Base-by-base conservation (phyloP, 53 echinoderm and acorn worm species). In the Holothuria scabra region DNA sequence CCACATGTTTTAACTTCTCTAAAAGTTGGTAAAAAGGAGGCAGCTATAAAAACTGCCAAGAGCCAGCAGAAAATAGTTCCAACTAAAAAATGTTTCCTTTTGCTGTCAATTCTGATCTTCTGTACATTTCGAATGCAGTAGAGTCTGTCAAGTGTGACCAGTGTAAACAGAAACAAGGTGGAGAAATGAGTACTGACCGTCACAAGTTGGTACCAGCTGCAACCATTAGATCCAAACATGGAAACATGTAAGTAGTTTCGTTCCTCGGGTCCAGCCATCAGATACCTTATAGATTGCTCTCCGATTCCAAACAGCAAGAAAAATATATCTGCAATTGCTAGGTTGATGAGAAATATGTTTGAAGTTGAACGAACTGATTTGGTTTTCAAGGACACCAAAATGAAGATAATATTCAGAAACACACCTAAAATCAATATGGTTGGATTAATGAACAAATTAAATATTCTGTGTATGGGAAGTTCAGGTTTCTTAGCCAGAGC, bases 171-270 rank as follows among this genome's bases (percentile, higher is more conserved):
- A 30, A 79, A 79, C 33, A 79, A 32, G 5, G 29, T 30, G 0
- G 79, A 55, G 59, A 79, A 79, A 57, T 79, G 79, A 6, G 79
- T 79, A n/a, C 59, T 79, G 29, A 30, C 31, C 18, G 79, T 79
- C 0, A 79, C 79, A 20, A 79, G 31, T 31, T 79, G 79, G 31
- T 21, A 32, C 79, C 57, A 57, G 18, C 30, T n/a, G 19, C 79
- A 79, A 5, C 79, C 79, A 28, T 59, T 57, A 7, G 79, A 31
- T 23, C 79, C 79, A 32, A 79, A 79, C 79, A 79, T 79, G 28
- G 79, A 79, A 20, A n/a, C 33, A 56, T 59, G 29, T 13, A 58
- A 21, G 33, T 79, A 19, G 57, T 59, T 56, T n/a, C 56, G 57
- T 33, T 79, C 33, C 58, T 25, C 20, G 5, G 56, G 57, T 8